Percentiles rank a stretch among this genome's conserved stretches.
Conservation (phyloP, 2,888 invertebrate species). For the Leucophenga maculata region DNA sequence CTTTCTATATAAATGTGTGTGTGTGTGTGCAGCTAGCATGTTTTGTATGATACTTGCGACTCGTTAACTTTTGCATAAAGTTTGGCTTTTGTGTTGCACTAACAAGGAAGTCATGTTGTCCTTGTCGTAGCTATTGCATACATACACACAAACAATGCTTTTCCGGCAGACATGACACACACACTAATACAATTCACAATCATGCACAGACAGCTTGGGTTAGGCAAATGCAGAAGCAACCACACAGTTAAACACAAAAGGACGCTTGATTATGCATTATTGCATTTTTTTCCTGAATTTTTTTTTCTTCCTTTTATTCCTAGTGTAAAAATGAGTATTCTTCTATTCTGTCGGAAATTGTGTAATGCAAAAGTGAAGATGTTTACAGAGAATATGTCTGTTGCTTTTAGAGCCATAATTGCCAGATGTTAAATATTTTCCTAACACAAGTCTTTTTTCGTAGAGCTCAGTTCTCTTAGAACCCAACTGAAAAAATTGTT, state of each 20-base stretch:
- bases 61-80: conserved; percentile 44
- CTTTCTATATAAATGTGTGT: conserved; percentile 8
- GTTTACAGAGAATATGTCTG: too few relatives aligned
- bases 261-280: conserved; percentile 1
- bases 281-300: background rate
- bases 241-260: background rate
- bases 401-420: too few relatives aligned
- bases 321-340: too few relatives aligned
- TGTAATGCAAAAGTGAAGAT: too few relatives aligned
- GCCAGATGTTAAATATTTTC: too few relatives aligned
- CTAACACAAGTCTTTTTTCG: too few relatives aligned
- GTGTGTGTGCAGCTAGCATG: conserved; percentile 31
- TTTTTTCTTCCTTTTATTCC: conserved; percentile 47
- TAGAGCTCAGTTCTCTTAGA: too few relatives aligned
- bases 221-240: conserved; percentile 1
- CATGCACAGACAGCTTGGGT: background rate
- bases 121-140: background rate
- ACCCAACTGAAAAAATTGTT: too few relatives aligned
- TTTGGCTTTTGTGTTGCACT: conserved; percentile 15
- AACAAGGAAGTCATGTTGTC: conserved; percentile 12
- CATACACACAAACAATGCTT: background rate
- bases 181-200: conserved; percentile 11
- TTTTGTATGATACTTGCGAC: conserved; percentile 44
- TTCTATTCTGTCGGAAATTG: too few relatives aligned
- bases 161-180: background rate